phyloP scores from a whole-genome alignment of 2,113 vertebrate species.

The Labrus mixtus region DNA sequence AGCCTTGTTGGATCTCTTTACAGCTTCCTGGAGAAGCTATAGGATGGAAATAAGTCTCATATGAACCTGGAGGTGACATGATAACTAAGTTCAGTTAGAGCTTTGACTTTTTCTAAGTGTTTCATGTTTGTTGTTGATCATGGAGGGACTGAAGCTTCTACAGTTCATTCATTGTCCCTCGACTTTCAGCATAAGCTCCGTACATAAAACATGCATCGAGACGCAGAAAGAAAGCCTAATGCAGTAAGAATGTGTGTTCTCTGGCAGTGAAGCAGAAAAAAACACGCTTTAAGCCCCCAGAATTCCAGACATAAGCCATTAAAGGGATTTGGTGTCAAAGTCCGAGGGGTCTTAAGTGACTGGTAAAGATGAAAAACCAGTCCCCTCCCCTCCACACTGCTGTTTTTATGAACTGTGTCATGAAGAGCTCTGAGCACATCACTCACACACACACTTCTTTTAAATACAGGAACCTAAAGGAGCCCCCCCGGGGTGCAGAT shows the following conservation, averaged over 20 bases:
- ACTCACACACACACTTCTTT: not conserved
- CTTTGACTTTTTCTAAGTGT: no score
- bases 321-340: constrained; percentile 80
- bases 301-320: constrained; percentile 75
- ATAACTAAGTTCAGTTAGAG: not conserved
- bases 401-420: constrained; percentile 32
- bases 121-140: not conserved
- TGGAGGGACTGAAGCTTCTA: not conserved
- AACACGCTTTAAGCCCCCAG: constrained; percentile 45
- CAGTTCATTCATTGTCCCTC: not conserved
- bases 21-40: no score
- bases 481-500: not conserved
- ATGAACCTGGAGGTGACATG: not conserved
- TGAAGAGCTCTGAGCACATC: constrained; percentile 37
- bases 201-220: not conserved
- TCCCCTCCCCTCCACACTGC: not conserved
- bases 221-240: not conserved
- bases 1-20: no score
- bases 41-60: not conserved
- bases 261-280: not conserved
- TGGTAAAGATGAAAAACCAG: constrained; percentile 39
- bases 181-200: not conserved
- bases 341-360: constrained; percentile 68
- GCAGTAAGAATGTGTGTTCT: not conserved
- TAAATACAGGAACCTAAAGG: constrained; percentile 27